Evolutionary conservation across 2,888 invertebrate species (phyloP).

Genomic region (Phyllotreta cruciferae): DNA sequence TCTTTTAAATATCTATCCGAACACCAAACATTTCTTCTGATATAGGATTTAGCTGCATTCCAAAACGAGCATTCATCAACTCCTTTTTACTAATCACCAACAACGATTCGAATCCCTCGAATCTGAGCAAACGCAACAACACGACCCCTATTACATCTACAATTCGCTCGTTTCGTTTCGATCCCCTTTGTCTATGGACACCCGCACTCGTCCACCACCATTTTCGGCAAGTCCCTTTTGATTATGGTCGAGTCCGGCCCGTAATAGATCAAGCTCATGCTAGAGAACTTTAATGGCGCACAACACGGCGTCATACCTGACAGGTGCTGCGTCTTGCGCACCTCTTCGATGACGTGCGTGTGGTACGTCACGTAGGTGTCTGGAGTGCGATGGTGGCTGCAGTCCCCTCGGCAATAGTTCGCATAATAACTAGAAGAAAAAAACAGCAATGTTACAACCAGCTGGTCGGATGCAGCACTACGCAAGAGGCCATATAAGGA

Average conservation of each 20-base stretch:
- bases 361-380: slow-evolving; percentile 87
- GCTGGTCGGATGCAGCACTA: neutral
- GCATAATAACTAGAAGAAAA: slow-evolving; percentile 79
- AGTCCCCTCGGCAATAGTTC: slow-evolving; percentile 92
- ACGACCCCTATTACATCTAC: no score
- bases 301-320: slow-evolving; percentile 90
- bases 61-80: no score
- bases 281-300: slow-evolving; percentile 89
- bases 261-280: slow-evolving; percentile 92
- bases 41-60: no score
- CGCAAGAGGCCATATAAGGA: neutral
- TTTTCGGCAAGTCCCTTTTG: slow-evolving; percentile 92
- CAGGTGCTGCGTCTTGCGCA: slow-evolving; percentile 75
- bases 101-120: no score
- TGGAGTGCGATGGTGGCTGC: slow-evolving; percentile 79
- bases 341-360: slow-evolving; percentile 90
- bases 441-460: neutral
- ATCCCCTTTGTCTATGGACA: slow-evolving; percentile 75
- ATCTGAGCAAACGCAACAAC: no score
- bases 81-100: no score
- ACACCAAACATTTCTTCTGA: no score
- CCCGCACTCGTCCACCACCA: slow-evolving; percentile 96
- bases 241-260: slow-evolving; percentile 89
- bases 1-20: no score
- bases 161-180: no score